These are phyloP conservation scores for Cheilosia pagana DNA, from an alignment of 2,888 invertebrate genomes.

Conservation along the genomic window DNA sequence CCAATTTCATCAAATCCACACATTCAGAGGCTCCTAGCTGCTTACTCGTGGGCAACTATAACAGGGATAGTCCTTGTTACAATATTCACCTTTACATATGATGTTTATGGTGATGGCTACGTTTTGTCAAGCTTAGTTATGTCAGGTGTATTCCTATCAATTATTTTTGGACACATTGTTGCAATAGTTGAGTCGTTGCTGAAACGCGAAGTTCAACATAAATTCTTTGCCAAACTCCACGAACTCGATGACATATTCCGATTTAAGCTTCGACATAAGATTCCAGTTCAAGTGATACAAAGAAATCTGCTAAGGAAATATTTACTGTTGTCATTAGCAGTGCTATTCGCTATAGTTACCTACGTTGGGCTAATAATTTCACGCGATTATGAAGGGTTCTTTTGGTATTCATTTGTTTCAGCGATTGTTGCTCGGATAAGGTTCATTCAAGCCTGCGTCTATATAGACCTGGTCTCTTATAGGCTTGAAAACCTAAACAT, in stretches of 20 bases:
- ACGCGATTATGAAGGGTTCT: constrained; percentile 28
- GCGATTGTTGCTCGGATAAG: constrained; percentile 25
- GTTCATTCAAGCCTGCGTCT: constrained; percentile 37
- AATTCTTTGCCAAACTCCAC: constrained; percentile 36
- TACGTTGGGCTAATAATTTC: neutral
- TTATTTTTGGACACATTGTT: neutral
- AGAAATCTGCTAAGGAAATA: constrained; percentile 31
- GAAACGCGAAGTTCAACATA: constrained; percentile 4
- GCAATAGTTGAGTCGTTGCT: constrained; percentile 33
- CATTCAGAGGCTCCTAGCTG: constrained; percentile 17
- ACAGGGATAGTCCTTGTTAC: neutral
- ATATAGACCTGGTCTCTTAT: constrained; percentile 33
- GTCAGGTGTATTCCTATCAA: constrained; percentile 16
- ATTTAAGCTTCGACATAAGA: constrained; percentile 11
- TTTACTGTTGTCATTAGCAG: neutral
- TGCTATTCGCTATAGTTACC: neutral
- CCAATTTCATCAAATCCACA: constrained; percentile 36
- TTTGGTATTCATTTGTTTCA: constrained; percentile 20
- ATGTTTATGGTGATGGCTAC: too few species aligned
- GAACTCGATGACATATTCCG: constrained; percentile 51
- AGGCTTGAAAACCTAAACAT: constrained; percentile 36
- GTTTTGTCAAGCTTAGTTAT: constrained; percentile 27
- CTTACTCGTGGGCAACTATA: constrained; percentile 27
- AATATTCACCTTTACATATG: constrained; percentile 7
- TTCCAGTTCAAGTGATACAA: neutral